Percentiles rank a stretch among this genome's conserved stretches.
Evolutionary conservation across 2,888 invertebrate species (phyloP).

Genomic region (Smittia sp.): DNA sequence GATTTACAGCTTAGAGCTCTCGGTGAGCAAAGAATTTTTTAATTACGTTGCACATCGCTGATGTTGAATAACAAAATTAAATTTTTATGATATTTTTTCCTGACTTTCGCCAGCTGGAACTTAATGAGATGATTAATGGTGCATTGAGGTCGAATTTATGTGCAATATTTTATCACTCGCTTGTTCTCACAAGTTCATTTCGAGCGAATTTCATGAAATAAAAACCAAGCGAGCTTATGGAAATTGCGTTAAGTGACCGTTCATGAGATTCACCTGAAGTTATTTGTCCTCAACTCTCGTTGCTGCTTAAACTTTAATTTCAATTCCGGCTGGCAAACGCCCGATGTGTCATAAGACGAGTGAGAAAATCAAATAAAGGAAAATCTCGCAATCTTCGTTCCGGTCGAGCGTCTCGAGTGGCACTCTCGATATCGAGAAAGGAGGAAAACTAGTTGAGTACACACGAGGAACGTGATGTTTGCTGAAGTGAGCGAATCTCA

Average conservation of each 20-base stretch:
- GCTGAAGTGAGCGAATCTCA: background rate
- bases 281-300: too few species aligned
- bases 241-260: too few species aligned
- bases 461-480: slow-evolving; percentile 34
- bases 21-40: background rate
- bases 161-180: slow-evolving; percentile 8
- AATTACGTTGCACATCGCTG: background rate
- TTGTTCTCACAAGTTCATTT: slow-evolving; percentile 6
- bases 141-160: slow-evolving; percentile 17
- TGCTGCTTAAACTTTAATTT: too few species aligned
- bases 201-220: too few species aligned
- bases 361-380: too few species aligned
- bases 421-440: background rate
- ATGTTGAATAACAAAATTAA: background rate
- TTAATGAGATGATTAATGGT: slow-evolving; percentile 38
- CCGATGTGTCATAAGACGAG: too few species aligned
- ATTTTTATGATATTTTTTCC: background rate
- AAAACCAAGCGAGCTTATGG: too few species aligned
- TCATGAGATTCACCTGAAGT: too few species aligned
- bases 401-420: too few species aligned
- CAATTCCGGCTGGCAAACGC: too few species aligned
- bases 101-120: slow-evolving; percentile 31
- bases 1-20: background rate
- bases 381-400: too few species aligned
- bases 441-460: slow-evolving; percentile 31